Base-by-base conservation (phyloP, 2,797 vertebrate genomes). In the Hoplostethus atlanticus region DNA sequence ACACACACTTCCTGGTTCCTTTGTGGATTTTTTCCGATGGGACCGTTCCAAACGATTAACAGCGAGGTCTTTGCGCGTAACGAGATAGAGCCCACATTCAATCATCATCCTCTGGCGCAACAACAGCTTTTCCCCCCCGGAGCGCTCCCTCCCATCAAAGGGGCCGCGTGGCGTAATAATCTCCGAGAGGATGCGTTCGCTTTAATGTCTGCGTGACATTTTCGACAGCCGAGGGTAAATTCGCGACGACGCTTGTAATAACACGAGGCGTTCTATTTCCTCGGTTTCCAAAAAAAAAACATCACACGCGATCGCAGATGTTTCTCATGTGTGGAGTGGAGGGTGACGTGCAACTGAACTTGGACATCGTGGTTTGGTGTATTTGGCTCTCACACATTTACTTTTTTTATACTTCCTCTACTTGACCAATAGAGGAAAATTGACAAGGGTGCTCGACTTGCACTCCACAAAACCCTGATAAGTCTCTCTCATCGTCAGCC, bases 91-190 rank as follows among this genome's bases (percentile, higher is more conserved):
- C 13, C 46, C 11, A 12, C 10, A 42, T 42, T 42, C 40, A 42
- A 42, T 42, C 40, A 10, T 42, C 40, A 21, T 21, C 21, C 40
- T 3, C 9, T 10, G 40, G 40, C 40, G 3, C 40, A 10, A 10
- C 46, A 34, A 28, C 72, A 68, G 68, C 44, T 34, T 53, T 68
- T 21, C 21, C 21, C 21, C 21, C 12, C 50, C 55, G 34, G 69
- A 67, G 73, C 5, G 64, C 46, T 61, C 5, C 9, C 21, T 21
- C 21, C 21, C 21, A 58, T 58, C 53, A 73, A 64, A 70, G 66
- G 47, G 36, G 46, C 13, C 21, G 5, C 16, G 46, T 38, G 5
- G 36, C 36, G 36, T 38, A 38, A 47, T 6, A 15, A 47, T 3
- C n/a, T 21, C 21, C 21, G 21, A 21, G 21, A 64, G 5, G 28